Conservation (phyloP, 2,113 vertebrate genomes). For the Bujurquina vittata region DNA sequence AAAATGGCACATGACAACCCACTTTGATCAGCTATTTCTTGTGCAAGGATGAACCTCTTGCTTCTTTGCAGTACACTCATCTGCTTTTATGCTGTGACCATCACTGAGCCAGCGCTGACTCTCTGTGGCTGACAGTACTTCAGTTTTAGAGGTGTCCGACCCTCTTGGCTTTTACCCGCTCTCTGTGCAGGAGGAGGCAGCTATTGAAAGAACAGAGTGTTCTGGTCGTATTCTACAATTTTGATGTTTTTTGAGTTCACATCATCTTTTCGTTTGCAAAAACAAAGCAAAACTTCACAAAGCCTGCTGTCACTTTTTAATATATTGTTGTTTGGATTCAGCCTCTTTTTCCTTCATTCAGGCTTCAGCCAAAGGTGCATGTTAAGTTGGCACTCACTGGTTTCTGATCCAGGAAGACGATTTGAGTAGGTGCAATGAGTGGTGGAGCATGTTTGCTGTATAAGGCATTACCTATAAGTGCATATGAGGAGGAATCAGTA, state of each 20-base stretch:
- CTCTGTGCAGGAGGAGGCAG: not conserved
- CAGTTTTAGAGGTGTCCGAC: not conserved
- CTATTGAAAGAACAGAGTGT: not conserved
- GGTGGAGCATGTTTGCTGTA: not conserved
- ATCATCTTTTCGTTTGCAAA: not conserved
- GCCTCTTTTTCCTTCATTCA: not conserved
- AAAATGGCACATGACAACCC: not conserved
- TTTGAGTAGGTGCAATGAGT: not conserved
- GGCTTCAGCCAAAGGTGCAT: not conserved
- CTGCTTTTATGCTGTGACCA: not conserved
- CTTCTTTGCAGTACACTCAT: not conserved
- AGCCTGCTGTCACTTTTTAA: not conserved
- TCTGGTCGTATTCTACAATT: not conserved
- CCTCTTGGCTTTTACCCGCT: not conserved
- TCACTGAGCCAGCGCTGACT: not conserved
- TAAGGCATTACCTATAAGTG: not conserved
- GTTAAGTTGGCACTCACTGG: not conserved
- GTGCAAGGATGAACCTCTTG: not conserved
- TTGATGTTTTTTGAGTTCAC: not conserved
- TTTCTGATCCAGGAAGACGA: not conserved
- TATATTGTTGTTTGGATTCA: not conserved
- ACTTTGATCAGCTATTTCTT: conserved; percentile 7
- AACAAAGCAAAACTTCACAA: not conserved
- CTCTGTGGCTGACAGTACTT: not conserved
- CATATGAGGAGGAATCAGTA: not conserved